phyloP scores from a whole-genome alignment of 2,888 invertebrate species.

The Harpalus rubripes region DNA sequence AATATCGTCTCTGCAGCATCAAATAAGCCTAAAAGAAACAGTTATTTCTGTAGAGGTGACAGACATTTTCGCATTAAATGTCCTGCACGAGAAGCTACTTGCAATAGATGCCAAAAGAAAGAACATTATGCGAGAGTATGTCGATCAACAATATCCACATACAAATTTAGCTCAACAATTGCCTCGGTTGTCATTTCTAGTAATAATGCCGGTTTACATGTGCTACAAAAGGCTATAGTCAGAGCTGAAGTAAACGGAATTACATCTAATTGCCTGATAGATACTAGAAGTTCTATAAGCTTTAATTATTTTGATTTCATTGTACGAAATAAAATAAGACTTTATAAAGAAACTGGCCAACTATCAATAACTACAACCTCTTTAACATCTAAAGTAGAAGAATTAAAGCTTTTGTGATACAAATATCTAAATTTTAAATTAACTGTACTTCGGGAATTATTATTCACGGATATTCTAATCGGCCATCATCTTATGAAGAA shows the following conservation, averaged over 20 bases:
- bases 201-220: background rate
- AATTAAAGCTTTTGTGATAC: background rate
- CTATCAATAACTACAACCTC: constrained; percentile 6
- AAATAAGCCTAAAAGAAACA: background rate
- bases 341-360: background rate
- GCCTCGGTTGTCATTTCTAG: background rate
- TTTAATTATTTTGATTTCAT: constrained; percentile 10
- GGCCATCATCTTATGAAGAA: too few species aligned
- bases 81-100: background rate
- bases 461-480: too few species aligned
- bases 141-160: constrained; percentile 3
- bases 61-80: too few species aligned
- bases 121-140: constrained; percentile 17
- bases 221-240: too few species aligned
- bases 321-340: too few species aligned
- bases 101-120: constrained; percentile 2
- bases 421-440: background rate
- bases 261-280: background rate
- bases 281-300: constrained; percentile 8
- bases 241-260: too few species aligned
- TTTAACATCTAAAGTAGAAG: constrained; percentile 13
- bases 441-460: too few species aligned
- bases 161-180: background rate
- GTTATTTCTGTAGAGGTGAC: constrained; percentile 13
- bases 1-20: background rate